Percentiles rank a stretch among this genome's conserved stretches.
These are phyloP conservation scores for Lochmaea capreae DNA, from an alignment of 2,888 invertebrate genomes.

Conservation along the genomic window DNA sequence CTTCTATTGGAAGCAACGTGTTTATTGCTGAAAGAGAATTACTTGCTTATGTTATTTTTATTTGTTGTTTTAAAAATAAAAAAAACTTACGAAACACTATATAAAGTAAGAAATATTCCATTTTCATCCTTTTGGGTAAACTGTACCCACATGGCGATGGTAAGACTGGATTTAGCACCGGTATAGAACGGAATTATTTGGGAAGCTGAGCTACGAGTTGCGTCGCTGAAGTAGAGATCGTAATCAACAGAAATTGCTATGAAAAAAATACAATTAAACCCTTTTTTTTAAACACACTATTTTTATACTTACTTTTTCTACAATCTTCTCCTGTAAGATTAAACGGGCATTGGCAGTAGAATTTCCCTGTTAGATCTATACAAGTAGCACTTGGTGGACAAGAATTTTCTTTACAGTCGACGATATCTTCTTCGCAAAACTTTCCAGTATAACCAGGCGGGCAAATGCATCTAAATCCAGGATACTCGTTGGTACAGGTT, in stretches of 20 bases:
- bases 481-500: conserved; percentile 87
- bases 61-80: too few species aligned
- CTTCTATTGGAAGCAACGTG: conserved; percentile 82
- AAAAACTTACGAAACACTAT: conserved; percentile 80
- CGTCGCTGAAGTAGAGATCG: conserved; percentile 94
- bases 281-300: too few species aligned
- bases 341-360: conserved; percentile 97
- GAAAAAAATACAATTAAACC: conserved; percentile 57
- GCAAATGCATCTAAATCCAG: conserved; percentile 88
- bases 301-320: conserved; percentile 90
- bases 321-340: conserved; percentile 97
- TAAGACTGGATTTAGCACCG: conserved; percentile 80
- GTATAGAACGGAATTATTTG: conserved; percentile 92
- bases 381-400: conserved; percentile 95
- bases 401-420: conserved; percentile 92
- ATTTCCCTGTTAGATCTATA: conserved; percentile 89
- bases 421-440: conserved; percentile 91
- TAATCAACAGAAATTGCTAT: conserved; percentile 98
- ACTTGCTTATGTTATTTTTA: too few species aligned
- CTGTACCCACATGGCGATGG: conserved; percentile 96
- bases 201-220: conserved; percentile 89
- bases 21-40: conserved; percentile 72
- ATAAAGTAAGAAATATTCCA: conserved; percentile 93
- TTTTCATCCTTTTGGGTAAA: conserved; percentile 92
- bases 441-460: conserved; percentile 81